Percentiles rank a stretch among this genome's conserved stretches.
These are phyloP conservation scores for Cremastobaeus sp. DNA, from an alignment of 2,888 invertebrate genomes.

Conservation along the genomic window DNA sequence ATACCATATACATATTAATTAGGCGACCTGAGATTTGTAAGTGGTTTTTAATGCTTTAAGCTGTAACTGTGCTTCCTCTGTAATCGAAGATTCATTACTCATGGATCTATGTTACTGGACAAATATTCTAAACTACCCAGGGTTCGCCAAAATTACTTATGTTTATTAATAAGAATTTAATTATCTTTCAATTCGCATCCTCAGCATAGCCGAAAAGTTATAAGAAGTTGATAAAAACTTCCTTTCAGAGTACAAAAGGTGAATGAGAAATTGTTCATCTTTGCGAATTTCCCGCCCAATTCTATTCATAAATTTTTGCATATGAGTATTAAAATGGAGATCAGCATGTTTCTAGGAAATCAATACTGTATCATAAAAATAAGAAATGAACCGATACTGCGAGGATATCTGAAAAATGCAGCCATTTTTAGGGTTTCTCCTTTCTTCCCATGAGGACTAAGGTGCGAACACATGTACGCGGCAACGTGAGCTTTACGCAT, in stretches of 20 bases:
- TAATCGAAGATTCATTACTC: slow-evolving; percentile 17
- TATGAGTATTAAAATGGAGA: too few species aligned
- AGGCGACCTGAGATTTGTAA: slow-evolving; percentile 41
- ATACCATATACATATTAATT: slow-evolving; percentile 57
- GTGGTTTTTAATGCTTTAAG: slow-evolving; percentile 43
- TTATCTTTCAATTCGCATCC: too few species aligned
- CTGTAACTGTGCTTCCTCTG: slow-evolving; percentile 14
- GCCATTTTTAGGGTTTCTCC: slow-evolving; percentile 63
- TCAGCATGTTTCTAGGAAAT: too few species aligned
- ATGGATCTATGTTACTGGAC: neutral
- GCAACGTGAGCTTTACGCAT: slow-evolving; percentile 50
- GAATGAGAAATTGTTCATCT: too few species aligned
- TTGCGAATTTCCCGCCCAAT: too few species aligned
- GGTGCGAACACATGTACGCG: slow-evolving; percentile 59
- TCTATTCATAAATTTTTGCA: too few species aligned
- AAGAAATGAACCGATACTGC: neutral
- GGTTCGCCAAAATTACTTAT: too few species aligned
- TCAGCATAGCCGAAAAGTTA: too few species aligned
- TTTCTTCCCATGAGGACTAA: slow-evolving; percentile 19
- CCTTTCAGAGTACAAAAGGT: too few species aligned
- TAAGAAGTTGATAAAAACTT: too few species aligned
- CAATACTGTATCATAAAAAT: neutral
- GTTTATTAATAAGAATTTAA: too few species aligned
- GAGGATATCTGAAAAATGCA: slow-evolving; percentile 63
- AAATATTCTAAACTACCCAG: too few species aligned